Evolutionary conservation across 2,797 vertebrate genomes (phyloP).

Genomic region (Notolabrus celidotus): DNA sequence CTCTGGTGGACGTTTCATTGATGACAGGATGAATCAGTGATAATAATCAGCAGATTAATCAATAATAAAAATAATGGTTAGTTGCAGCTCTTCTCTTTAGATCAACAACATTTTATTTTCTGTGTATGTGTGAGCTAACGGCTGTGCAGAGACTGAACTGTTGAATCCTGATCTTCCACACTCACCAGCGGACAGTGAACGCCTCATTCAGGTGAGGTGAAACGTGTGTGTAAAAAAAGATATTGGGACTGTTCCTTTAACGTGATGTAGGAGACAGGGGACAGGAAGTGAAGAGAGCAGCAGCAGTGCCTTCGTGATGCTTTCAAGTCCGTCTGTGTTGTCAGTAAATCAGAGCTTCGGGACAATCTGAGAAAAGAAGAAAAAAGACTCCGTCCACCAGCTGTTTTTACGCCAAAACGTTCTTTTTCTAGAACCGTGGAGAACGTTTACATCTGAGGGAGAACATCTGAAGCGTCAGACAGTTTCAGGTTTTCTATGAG

Average conservation of each 20-base stretch:
- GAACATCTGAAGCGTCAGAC: no score
- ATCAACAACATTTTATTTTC: no score
- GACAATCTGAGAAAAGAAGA: slow-evolving; percentile 34
- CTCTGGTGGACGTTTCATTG: not conserved
- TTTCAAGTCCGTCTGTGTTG: slow-evolving; percentile 5
- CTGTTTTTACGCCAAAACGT: slow-evolving; percentile 2
- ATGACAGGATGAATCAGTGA: no score
- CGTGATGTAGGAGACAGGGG: not conserved
- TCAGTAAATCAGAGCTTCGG: not conserved
- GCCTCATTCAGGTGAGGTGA: not conserved
- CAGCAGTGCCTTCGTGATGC: slow-evolving; percentile 36
- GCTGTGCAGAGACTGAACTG: not conserved
- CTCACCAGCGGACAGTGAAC: slow-evolving; percentile 22
- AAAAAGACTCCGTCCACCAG: not conserved
- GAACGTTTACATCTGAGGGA: not conserved
- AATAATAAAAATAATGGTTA: not conserved
- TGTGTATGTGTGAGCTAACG: not conserved
- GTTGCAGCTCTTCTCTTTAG: not conserved
- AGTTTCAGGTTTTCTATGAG: not conserved
- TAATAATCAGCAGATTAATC: not conserved
- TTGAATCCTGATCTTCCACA: slow-evolving; percentile 31
- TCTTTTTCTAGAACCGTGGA: not conserved
- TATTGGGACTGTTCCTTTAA: slow-evolving; percentile 5
- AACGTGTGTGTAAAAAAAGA: not conserved
- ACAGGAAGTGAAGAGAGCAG: not conserved